Conservation (phyloP, 2,797 vertebrate species). For the Pantherophis alleghaniensis region DNA sequence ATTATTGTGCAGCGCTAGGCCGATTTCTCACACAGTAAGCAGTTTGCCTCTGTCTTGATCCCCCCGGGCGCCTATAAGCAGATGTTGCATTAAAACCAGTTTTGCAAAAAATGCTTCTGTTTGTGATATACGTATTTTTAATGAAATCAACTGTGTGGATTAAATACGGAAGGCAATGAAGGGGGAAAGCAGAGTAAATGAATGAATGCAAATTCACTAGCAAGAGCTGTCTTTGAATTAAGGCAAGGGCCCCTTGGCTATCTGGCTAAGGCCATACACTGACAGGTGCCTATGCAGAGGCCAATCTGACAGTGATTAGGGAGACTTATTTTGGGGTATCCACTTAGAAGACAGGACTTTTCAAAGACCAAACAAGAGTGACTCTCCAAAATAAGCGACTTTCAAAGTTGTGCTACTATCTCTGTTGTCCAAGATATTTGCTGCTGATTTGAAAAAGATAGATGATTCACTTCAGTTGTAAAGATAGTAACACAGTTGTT, state of each 20-base stretch:
- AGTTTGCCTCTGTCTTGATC: slow-evolving; percentile 59
- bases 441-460: neutral
- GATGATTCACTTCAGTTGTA: neutral
- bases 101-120: slow-evolving; percentile 65
- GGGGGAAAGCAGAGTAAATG: slow-evolving; percentile 51
- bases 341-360: neutral
- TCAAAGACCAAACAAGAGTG: slow-evolving; percentile 15
- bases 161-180: slow-evolving; percentile 36
- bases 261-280: neutral
- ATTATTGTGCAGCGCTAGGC: slow-evolving; percentile 26
- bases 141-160: slow-evolving; percentile 57
- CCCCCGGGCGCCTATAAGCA: slow-evolving; percentile 67
- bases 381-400: neutral
- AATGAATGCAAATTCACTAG: slow-evolving; percentile 63
- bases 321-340: neutral
- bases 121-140: slow-evolving; percentile 73
- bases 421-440: neutral
- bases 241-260: slow-evolving; percentile 35
- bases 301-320: neutral
- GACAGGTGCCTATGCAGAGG: neutral
- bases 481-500: too few relatives aligned
- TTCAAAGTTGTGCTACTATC: neutral
- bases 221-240: slow-evolving; percentile 56
- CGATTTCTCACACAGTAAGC: slow-evolving; percentile 67
- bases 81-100: slow-evolving; percentile 65